These are phyloP conservation scores for Gonatopus flavifemur DNA, from an alignment of 1,140 invertebrate genomes.

Conservation along the genomic window DNA sequence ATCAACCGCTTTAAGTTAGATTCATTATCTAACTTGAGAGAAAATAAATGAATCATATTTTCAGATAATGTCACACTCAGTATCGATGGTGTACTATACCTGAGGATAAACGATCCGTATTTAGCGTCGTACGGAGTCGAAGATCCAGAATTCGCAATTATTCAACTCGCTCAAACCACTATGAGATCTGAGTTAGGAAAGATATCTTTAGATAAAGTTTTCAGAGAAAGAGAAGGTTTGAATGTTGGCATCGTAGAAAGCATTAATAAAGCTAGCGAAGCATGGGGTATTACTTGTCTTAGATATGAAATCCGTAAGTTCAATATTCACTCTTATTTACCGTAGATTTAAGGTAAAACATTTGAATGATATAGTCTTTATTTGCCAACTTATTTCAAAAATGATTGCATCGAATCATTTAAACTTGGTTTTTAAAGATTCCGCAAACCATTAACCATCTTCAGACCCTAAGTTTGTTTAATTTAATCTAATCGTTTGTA, in stretches of 20 bases:
- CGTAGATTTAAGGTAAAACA: no score
- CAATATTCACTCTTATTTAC: no score
- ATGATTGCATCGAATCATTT: no score
- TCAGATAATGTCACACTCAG: conserved; percentile 93
- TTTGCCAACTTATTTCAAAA: no score
- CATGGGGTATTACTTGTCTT: conserved; percentile 97
- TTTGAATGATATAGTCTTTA: background rate
- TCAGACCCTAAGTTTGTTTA: no score
- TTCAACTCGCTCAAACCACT: conserved; percentile 97
- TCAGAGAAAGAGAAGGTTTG: conserved; percentile 92
- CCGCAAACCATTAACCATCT: no score
- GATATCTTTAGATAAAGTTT: conserved; percentile 97
- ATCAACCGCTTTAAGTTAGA: no score
- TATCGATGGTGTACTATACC: conserved; percentile 97
- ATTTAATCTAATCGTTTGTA: no score
- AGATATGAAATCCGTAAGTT: conserved; percentile 96
- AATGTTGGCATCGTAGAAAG: conserved; percentile 96
- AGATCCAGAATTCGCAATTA: conserved; percentile 99
- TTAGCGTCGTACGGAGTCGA: conserved; percentile 96
- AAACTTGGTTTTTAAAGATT: no score
- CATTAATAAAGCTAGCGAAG: conserved; percentile 96
- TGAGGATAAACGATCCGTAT: conserved; percentile 92
- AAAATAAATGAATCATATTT: no score
- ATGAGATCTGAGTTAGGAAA: conserved; percentile 99
- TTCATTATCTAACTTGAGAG: no score